Conservation (phyloP, 2,888 invertebrate species). For the Xestia sexstrigata region DNA sequence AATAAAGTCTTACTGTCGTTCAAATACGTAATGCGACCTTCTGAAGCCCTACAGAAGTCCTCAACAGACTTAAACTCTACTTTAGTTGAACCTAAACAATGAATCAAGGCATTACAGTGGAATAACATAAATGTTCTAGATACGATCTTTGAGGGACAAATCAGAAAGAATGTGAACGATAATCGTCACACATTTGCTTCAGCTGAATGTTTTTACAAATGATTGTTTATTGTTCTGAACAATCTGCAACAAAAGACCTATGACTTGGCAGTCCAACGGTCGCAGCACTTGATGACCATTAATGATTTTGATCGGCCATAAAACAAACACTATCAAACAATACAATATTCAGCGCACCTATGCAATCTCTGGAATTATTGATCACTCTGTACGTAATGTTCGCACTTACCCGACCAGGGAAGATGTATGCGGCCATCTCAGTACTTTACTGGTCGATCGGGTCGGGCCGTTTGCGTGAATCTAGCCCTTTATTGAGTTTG, state of each 20-base stretch:
- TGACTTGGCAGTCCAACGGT: too few relatives aligned
- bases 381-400: conserved; percentile 22
- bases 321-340: background rate
- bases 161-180: conserved; percentile 36
- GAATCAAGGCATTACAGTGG: conserved; percentile 44
- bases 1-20: background rate
- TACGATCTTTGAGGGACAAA: conserved; percentile 39
- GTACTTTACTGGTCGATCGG: conserved; percentile 58
- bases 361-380: conserved; percentile 38
- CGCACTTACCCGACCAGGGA: conserved; percentile 13
- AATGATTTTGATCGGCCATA: background rate
- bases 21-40: conserved; percentile 19
- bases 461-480: conserved; percentile 48
- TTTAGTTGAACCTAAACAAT: conserved; percentile 48
- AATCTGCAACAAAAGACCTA: too few relatives aligned
- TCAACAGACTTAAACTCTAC: conserved; percentile 33
- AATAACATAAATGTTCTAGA: conserved; percentile 43
- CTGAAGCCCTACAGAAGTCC: conserved; percentile 12
- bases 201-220: background rate
- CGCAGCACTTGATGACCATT: too few relatives aligned
- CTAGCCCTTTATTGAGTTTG: conserved; percentile 50
- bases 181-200: conserved; percentile 1
- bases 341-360: background rate
- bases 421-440: conserved; percentile 51
- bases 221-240: too few relatives aligned